Percentiles rank a stretch among this genome's conserved stretches.
Conservation (phyloP, 2,797 vertebrate species). For the Eulemur rubriventer region DNA sequence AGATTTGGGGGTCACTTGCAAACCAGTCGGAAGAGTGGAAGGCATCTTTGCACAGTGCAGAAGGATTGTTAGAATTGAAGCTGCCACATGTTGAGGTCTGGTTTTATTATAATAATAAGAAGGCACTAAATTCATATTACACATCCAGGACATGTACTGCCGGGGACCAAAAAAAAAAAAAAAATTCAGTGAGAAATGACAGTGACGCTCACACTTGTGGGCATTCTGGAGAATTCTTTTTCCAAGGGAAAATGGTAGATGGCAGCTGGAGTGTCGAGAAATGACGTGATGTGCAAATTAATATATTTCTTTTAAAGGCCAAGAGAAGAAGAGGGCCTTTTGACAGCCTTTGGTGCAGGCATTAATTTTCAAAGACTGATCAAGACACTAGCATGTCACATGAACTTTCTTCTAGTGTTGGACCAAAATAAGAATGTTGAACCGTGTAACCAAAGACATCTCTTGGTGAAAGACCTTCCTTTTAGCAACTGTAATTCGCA, state of each 20-base stretch:
- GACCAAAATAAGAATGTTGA: constrained; percentile 36
- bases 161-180: not conserved
- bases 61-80: not conserved
- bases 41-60: not conserved
- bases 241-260: not conserved
- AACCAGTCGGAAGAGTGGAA: not conserved
- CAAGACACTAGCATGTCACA: not conserved
- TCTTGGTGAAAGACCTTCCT: constrained; percentile 69
- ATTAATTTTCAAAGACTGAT: constrained; percentile 33
- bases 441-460: constrained; percentile 68
- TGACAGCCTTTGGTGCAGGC: constrained; percentile 28
- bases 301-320: constrained; percentile 41
- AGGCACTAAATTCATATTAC: not conserved
- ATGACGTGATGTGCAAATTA: constrained; percentile 41
- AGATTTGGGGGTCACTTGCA: not conserved
- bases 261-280: constrained; percentile 11
- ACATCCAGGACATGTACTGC: not conserved
- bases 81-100: not conserved
- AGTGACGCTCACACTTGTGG: not conserved
- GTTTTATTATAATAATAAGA: not conserved
- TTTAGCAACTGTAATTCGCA: constrained; percentile 57
- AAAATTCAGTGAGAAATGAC: not conserved
- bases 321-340: constrained; percentile 34
- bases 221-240: constrained; percentile 38
- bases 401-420: not conserved